Conservation (phyloP, 2,888 invertebrate species). For the Drosophila parthenogenetica region DNA sequence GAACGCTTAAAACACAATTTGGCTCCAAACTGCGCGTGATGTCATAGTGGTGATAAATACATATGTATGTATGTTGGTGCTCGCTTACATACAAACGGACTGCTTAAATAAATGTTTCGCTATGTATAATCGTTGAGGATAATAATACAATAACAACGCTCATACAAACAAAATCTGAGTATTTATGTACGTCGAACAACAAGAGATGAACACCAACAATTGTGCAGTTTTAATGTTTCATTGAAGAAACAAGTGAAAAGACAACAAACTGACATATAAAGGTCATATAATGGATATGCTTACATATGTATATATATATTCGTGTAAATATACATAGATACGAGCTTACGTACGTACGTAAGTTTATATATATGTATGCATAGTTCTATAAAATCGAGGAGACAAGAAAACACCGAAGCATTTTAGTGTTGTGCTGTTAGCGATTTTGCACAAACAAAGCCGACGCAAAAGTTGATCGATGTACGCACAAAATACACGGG, state of each 20-base stretch:
- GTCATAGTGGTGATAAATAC: slow-evolving; percentile 56
- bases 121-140: slow-evolving; percentile 18
- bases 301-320: slow-evolving; percentile 23
- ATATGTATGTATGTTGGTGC: slow-evolving; percentile 8
- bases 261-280: slow-evolving; percentile 63
- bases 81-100: slow-evolving; percentile 7
- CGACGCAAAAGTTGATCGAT: slow-evolving; percentile 28
- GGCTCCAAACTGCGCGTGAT: slow-evolving; percentile 56
- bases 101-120: slow-evolving; percentile 23
- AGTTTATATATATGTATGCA: slow-evolving; percentile 7
- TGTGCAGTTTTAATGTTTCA: slow-evolving; percentile 15
- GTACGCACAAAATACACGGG: background rate
- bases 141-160: slow-evolving; percentile 29
- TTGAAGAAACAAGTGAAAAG: slow-evolving; percentile 20
- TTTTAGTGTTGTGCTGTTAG: slow-evolving; percentile 19
- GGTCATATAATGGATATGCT: slow-evolving; percentile 54
- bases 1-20: slow-evolving; percentile 24
- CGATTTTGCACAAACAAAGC: slow-evolving; percentile 33
- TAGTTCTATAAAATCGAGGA: slow-evolving; percentile 23
- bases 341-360: background rate
- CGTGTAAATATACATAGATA: slow-evolving; percentile 2
- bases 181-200: background rate
- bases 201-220: slow-evolving; percentile 2
- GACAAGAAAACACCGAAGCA: slow-evolving; percentile 22
- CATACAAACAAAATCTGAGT: slow-evolving; percentile 9